Percentiles rank a stretch among this genome's conserved stretches.
phyloP scores from a whole-genome alignment of 2,113 vertebrate genomes.

The Nematolebias whitei region DNA sequence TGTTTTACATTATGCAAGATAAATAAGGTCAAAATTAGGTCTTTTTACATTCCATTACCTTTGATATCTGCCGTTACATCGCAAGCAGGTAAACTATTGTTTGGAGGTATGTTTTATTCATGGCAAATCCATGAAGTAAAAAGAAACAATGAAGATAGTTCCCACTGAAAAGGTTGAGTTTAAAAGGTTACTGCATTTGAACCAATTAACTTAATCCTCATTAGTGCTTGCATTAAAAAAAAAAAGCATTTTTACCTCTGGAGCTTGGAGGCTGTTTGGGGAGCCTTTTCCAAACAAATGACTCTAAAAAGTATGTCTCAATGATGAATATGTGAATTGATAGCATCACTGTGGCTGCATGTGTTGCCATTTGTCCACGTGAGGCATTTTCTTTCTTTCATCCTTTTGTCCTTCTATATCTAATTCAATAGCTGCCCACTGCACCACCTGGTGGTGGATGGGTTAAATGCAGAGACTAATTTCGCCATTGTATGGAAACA shows the following conservation, averaged over 20 bases:
- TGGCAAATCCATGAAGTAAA: too few species aligned
- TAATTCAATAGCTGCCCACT: too few species aligned
- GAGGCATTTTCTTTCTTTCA: slow-evolving; percentile 5
- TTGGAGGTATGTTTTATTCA: too few species aligned
- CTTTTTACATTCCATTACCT: too few species aligned
- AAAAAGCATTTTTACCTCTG: slow-evolving; percentile 19
- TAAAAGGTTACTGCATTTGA: slow-evolving; percentile 38
- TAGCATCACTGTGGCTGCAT: neutral
- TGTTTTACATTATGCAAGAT: too few species aligned
- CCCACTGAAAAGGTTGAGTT: slow-evolving; percentile 7
- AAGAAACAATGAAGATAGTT: neutral
- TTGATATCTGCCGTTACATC: too few species aligned
- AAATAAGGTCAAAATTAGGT: too few species aligned
- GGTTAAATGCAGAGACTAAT: too few species aligned
- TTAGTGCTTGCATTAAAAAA: slow-evolving; percentile 28
- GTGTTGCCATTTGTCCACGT: neutral
- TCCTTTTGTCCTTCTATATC: slow-evolving; percentile 32
- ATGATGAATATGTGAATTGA: neutral
- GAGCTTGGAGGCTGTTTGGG: neutral
- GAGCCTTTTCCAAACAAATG: slow-evolving; percentile 2
- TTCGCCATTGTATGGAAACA: too few species aligned
- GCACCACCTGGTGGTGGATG: too few species aligned
- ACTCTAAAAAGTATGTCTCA: neutral
- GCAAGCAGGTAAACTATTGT: neutral
- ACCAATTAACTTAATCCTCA: slow-evolving; percentile 40